phyloP scores from a whole-genome alignment of 2,113 vertebrate genomes.

The Crocuta crocuta region DNA sequence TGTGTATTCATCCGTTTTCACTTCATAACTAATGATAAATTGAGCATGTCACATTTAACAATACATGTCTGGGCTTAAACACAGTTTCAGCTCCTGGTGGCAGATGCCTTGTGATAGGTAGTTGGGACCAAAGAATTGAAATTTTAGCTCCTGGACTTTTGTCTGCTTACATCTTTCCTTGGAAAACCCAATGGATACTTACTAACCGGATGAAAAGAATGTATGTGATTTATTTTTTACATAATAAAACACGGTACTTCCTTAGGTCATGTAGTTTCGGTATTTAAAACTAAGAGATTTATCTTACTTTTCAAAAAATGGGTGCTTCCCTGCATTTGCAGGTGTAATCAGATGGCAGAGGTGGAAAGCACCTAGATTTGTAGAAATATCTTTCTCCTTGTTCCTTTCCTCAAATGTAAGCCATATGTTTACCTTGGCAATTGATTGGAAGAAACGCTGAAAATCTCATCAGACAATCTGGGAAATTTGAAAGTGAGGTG shows the following conservation, averaged over 20 bases:
- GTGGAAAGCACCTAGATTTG: not conserved
- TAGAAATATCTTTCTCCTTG: not conserved
- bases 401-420: not conserved
- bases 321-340: not conserved
- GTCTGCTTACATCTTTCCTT: slow-evolving; percentile 75
- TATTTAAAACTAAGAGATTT: slow-evolving; percentile 30
- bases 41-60: slow-evolving; percentile 98
- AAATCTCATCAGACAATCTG: slow-evolving; percentile 53
- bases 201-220: not conserved
- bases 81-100: slow-evolving; percentile 85
- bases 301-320: not conserved
- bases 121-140: slow-evolving; percentile 82
- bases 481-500: slow-evolving; percentile 36
- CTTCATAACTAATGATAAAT: slow-evolving; percentile 99
- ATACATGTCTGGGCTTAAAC: slow-evolving; percentile 92
- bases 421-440: slow-evolving; percentile 3
- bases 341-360: not conserved
- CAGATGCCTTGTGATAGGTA: slow-evolving; percentile 88
- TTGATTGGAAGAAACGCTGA: not conserved
- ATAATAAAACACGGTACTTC: not conserved
- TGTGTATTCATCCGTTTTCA: slow-evolving; percentile 99
- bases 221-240: not conserved
- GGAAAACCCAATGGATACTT: slow-evolving; percentile 71
- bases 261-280: not conserved
- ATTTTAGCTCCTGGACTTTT: slow-evolving; percentile 84